Evolutionary conservation across 2,888 invertebrate genomes (phyloP).

Genomic region (Aleiodes testaceus): DNA sequence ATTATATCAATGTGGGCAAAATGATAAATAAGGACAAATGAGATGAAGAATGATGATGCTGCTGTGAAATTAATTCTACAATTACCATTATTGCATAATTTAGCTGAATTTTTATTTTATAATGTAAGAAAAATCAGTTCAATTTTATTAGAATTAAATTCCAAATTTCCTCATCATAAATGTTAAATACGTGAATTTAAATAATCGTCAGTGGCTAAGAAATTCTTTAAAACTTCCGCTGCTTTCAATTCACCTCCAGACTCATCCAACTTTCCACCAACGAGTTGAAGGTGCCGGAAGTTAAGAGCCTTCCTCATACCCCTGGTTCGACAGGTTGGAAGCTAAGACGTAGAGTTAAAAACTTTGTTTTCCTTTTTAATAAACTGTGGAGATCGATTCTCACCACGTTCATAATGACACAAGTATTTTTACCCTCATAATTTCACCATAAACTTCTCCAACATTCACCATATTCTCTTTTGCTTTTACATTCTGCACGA

Average conservation of each 20-base stretch:
- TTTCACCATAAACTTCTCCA: constrained; percentile 34
- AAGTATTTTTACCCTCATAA: constrained; percentile 28
- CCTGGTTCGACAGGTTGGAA: constrained; percentile 38
- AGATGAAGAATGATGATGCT: constrained; percentile 30
- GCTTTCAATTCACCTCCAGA: too few relatives aligned
- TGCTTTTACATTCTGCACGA: constrained; percentile 10
- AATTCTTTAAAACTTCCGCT: too few relatives aligned
- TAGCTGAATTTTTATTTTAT: too few relatives aligned
- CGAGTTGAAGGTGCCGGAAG: constrained; percentile 19
- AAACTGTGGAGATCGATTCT: constrained; percentile 49
- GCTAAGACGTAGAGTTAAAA: constrained; percentile 46
- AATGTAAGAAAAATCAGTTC: too few relatives aligned
- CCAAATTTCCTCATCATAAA: too few relatives aligned
- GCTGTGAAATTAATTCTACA: neutral
- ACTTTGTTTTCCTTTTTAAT: constrained; percentile 49
- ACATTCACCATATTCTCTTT: constrained; percentile 9
- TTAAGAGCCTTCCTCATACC: constrained; percentile 28
- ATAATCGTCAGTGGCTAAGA: too few relatives aligned
- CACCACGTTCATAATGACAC: constrained; percentile 49
- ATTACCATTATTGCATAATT: too few relatives aligned
- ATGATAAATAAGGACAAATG: constrained; percentile 11
- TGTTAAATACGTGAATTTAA: too few relatives aligned
- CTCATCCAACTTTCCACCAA: too few relatives aligned
- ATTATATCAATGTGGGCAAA: constrained; percentile 8
- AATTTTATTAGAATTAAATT: too few relatives aligned